Evolutionary conservation across 2,797 vertebrate species (phyloP), one percentile per base, ranked within the genome.

Genomic region (Chelidonichthys spinosus): DNA sequence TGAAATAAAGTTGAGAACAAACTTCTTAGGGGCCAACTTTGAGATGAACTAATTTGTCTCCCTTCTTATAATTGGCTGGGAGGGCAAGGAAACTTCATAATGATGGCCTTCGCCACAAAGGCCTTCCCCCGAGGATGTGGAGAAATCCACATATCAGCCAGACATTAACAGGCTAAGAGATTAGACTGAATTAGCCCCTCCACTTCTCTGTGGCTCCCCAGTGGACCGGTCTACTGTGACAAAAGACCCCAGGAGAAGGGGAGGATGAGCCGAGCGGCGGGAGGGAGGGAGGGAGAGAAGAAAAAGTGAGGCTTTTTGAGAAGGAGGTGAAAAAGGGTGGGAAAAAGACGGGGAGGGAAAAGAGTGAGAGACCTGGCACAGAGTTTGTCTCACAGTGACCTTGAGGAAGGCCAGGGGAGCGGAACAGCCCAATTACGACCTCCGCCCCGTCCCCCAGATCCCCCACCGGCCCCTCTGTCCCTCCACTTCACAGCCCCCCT

Each of bases 351-450:
- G 14, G 52, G 39, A 42, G 40, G 33, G 61, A 66, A 81, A 66
- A 72, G 68, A 84, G 72, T 63, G 79, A 79, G 80, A 83, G 89
- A 86, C 64, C 82, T 85, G 86, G 78, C 77, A 72, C 62, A 33
- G 81, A 83, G 72, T 92, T 90, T 84, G 87, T 86, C 81, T 93
- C 81, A 6, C 53, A 36, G 85, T 93, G 93, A 95, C 94, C 92
- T 94, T 94, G 93, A 91, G 75, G 76, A 54, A 89, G 90, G 86
- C 88, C 81, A 71, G 70, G 89, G 88, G 91, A 92, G 88, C 82
- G 83, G 89, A 94, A 93, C 90, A 83, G 87, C 82, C 92, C 90
- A 94, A 95, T 95, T 95, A 95, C 79, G 79, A 90, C 89, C 90
- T 91, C 85, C 85, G 65, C 89, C 82, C 88, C 77, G 1, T 59